These are phyloP conservation scores for Balanococcus diminutus DNA, from an alignment of 2,888 invertebrate genomes.

Conservation along the genomic window DNA sequence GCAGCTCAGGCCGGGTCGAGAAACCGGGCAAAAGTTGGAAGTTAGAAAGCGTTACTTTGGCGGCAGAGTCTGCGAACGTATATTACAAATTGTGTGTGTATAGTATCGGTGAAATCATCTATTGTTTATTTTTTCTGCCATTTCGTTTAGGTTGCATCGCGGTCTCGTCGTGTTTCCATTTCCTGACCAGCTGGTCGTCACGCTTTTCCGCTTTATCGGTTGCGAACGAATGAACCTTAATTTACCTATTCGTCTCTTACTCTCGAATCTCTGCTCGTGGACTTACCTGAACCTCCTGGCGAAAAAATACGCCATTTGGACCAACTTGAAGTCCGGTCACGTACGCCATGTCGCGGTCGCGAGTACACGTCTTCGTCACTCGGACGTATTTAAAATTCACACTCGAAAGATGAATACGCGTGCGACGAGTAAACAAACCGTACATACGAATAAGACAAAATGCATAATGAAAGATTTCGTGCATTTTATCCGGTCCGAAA, in stretches of 20 bases:
- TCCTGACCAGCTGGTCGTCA: neutral
- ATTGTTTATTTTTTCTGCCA: neutral
- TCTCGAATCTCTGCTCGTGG: neutral
- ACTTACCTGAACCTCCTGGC: neutral
- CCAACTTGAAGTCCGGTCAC: neutral
- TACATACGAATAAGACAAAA: neutral
- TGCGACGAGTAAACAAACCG: neutral
- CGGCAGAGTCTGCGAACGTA: neutral
- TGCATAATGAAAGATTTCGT: neutral
- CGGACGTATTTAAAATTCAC: neutral
- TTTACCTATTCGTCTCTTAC: neutral
- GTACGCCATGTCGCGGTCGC: neutral
- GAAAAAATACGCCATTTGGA: neutral
- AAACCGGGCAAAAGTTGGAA: neutral
- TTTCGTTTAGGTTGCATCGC: neutral
- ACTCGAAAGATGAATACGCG: neutral
- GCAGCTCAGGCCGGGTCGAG: neutral
- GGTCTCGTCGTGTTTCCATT: neutral
- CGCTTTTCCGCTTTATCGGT: conserved; percentile 39
- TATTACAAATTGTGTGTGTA: neutral
- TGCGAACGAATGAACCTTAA: conserved; percentile 9
- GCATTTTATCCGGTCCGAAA: neutral
- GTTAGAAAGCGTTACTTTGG: conserved; percentile 27
- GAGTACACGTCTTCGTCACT: neutral
- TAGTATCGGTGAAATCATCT: conserved; percentile 9